phyloP scores from a whole-genome alignment of 2,113 vertebrate genomes.

The Myxocyprinus asiaticus region DNA sequence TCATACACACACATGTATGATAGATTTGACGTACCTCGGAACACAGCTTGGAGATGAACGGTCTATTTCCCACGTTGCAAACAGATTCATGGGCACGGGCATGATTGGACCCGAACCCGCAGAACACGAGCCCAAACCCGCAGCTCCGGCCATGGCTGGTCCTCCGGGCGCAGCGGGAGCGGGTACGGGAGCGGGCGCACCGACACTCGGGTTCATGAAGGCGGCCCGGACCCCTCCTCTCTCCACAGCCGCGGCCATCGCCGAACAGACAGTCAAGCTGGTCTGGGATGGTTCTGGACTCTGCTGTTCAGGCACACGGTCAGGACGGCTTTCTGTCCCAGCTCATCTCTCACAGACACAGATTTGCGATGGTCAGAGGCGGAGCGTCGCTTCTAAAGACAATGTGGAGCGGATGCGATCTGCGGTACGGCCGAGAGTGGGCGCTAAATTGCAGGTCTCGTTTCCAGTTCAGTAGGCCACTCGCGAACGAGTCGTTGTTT shows the following conservation, averaged over 20 bases:
- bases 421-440: conserved; percentile 13
- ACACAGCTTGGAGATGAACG: conserved; percentile 75
- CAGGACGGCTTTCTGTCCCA: conserved; percentile 23
- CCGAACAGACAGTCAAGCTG: conserved; percentile 54
- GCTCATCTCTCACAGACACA: conserved; percentile 45
- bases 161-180: conserved; percentile 50
- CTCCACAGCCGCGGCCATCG: conserved; percentile 68
- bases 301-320: conserved; percentile 10
- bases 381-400: conserved; percentile 37
- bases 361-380: conserved; percentile 42
- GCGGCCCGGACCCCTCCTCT: conserved; percentile 61
- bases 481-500: background rate
- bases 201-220: conserved; percentile 56
- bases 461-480: conserved; percentile 7
- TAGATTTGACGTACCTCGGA: conserved; percentile 63
- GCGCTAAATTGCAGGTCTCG: background rate
- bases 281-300: conserved; percentile 35
- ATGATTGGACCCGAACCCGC: conserved; percentile 53
- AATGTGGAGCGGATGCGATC: background rate
- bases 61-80: conserved; percentile 74
- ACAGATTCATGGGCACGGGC: conserved; percentile 75
- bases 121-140: conserved; percentile 29
- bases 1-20: background rate
- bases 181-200: conserved; percentile 44
- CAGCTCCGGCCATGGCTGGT: conserved; percentile 44